Base-by-base conservation (phyloP, 2,888 invertebrate species). In the Alcis repandata region DNA sequence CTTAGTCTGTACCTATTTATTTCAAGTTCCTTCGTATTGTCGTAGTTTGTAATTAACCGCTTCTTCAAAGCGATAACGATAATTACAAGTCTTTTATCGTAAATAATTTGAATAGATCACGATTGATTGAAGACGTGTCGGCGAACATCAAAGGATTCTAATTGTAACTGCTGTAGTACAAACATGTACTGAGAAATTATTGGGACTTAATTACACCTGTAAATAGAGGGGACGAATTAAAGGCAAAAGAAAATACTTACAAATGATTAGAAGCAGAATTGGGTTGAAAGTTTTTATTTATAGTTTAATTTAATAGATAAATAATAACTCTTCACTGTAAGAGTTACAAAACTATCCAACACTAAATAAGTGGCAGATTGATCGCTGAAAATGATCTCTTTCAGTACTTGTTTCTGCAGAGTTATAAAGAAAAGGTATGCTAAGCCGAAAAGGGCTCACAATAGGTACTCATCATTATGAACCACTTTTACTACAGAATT, bases 31-130 rank as follows among this genome's bases (percentile, higher is more conserved):
- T 27, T 6, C 27, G 27, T 27, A 27, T 27, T 27, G 27, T 27
- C 27, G 2, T 27, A 6, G 3, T 6, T 27, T 27, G 27, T 27
- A 4, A 27, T 27, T 33, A n/a, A 33, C 33, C 9, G 10, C 10
- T 38, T 11, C n/a, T n/a, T 41, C 9, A 17, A 17, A 41, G 9
- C 4, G 1, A 7, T 17, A 1, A 41, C 17, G 1, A 41, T 41
- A 41, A 43, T 43, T 20, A 43, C 43, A 43, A 19, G 19, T 3
- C 11, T 32, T 33, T 41, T 17, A 22, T 52, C n/a, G 38, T 53
- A 36, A 60, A 46, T 60, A 32, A 38, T 60, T 60, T 32, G 19
- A 53, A 49, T 59, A 41, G 15, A 27, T 56, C 54, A 20, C 22
- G 8, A 40, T 43, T 9, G 43, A 43, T 41, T 43, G 43, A 19